These are phyloP conservation scores for Leuciscus idus DNA, from an alignment of 2,113 vertebrate genomes.

Conservation along the genomic window DNA sequence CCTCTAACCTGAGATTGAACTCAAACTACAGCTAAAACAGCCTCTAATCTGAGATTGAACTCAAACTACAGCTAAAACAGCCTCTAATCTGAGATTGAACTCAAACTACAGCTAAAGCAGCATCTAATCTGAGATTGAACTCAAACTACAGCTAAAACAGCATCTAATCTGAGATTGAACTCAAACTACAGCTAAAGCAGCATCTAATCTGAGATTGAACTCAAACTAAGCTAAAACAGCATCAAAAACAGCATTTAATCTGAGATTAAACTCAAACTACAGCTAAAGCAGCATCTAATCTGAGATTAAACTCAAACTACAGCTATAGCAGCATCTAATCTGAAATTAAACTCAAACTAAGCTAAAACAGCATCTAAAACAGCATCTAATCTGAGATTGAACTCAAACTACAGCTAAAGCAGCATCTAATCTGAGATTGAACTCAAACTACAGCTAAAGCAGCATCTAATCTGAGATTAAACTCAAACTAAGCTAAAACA, in stretches of 20 bases:
- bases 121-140: neutral
- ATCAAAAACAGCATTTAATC: no score
- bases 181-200: neutral
- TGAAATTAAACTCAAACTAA: neutral
- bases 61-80: neutral
- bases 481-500: neutral
- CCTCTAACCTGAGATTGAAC: no score
- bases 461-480: neutral
- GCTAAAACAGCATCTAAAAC: no score
- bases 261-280: no score
- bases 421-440: no score
- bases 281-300: no score
- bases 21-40: neutral
- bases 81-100: neutral
- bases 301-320: neutral
- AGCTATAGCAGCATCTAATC: neutral
- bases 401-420: neutral
- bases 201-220: neutral
- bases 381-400: neutral
- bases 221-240: neutral
- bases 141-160: no score
- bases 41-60: neutral
- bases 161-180: neutral
- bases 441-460: neutral
- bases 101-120: neutral